Percentiles rank a stretch among this genome's conserved stretches.
phyloP scores from a whole-genome alignment of 2,888 invertebrate species.

The Glaucopsyche alexis region DNA sequence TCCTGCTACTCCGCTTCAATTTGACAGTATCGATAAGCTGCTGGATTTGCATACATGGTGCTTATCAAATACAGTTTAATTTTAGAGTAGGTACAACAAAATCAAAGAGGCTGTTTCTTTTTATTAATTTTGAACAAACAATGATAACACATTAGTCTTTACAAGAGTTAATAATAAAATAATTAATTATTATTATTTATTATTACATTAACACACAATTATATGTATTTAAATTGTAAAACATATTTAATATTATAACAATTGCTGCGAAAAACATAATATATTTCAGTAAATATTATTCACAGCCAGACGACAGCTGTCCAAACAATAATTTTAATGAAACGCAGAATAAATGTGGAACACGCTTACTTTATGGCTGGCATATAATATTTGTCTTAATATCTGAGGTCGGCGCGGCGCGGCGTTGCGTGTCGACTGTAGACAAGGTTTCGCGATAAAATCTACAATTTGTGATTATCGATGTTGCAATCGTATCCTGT shows the following conservation, averaged over 20 bases:
- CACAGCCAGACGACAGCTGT: constrained; percentile 53
- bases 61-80: no score
- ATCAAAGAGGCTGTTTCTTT: not conserved
- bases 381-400: constrained; percentile 44
- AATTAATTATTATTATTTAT: not conserved
- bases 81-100: no score
- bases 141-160: not conserved
- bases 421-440: constrained; percentile 36
- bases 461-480: constrained; percentile 40
- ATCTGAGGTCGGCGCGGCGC: constrained; percentile 40
- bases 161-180: not conserved
- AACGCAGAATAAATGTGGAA: constrained; percentile 40
- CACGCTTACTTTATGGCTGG: constrained; percentile 41
- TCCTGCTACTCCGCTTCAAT: no score
- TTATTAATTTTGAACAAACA: not conserved
- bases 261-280: constrained; percentile 28
- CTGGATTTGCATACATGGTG: no score
- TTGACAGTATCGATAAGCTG: no score
- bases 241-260: constrained; percentile 21
- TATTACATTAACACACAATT: not conserved
- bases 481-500: constrained; percentile 38
- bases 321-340: constrained; percentile 47
- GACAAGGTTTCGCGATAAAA: constrained; percentile 41
- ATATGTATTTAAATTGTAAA: not conserved
- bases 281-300: constrained; percentile 39